Percentiles rank a stretch among this genome's conserved stretches.
phyloP scores from a whole-genome alignment of 2,888 invertebrate species.

The Octonoba sinensis region DNA sequence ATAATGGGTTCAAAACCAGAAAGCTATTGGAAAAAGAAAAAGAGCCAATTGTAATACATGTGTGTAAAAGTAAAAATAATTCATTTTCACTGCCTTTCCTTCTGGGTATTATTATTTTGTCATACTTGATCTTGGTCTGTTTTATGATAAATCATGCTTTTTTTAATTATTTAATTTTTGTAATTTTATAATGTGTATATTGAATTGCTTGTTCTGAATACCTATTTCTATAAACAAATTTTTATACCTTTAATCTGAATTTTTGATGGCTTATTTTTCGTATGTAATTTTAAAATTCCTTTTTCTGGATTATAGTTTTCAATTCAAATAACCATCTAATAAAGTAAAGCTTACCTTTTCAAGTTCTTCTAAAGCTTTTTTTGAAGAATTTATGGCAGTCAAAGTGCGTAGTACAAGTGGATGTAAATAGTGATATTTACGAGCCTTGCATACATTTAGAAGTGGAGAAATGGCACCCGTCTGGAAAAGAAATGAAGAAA shows the following conservation, averaged over 20 bases:
- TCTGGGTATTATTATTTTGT: no score
- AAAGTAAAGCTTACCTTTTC: constrained; percentile 40
- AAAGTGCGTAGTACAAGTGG: constrained; percentile 49
- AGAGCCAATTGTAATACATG: not conserved
- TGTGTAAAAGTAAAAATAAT: not conserved
- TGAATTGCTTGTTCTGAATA: no score
- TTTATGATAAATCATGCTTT: no score
- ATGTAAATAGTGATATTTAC: constrained; percentile 47
- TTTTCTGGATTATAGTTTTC: no score
- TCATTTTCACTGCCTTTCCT: no score
- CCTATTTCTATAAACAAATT: not conserved
- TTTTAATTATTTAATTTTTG: no score
- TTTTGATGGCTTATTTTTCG: no score
- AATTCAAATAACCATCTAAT: no score
- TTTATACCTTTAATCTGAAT: no score
- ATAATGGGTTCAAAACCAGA: constrained; percentile 34
- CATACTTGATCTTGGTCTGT: no score
- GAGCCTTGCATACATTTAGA: constrained; percentile 41
- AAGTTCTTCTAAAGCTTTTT: constrained; percentile 34
- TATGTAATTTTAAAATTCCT: no score
- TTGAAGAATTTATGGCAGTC: constrained; percentile 46
- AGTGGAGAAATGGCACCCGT: constrained; percentile 47
- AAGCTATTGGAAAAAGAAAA: constrained; percentile 12
- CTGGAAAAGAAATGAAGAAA: constrained; percentile 22
- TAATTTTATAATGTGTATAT: no score